Conservation (phyloP, 1,140 invertebrate genomes). For the Cyclina sinensis region DNA sequence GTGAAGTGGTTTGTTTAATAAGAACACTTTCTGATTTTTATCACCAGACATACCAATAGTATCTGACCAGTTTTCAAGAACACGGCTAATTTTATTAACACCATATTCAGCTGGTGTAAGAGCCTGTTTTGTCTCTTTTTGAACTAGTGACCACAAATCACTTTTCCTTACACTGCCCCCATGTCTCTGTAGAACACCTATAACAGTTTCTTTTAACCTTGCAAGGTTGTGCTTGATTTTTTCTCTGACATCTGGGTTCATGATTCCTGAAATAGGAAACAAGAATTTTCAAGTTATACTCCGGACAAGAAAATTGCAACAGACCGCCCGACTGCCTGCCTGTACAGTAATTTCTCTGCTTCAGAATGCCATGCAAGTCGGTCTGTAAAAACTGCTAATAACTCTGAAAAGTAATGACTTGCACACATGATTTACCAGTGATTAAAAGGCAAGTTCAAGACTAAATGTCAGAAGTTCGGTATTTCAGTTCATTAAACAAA, state of each 20-base stretch:
- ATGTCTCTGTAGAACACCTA: not conserved
- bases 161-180: not conserved
- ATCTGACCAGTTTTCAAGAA: slow-evolving; percentile 27
- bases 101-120: slow-evolving; percentile 28
- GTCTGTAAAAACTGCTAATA: too few relatives aligned
- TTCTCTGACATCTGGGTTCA: not conserved
- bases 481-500: too few relatives aligned
- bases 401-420: too few relatives aligned
- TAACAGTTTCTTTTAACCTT: slow-evolving; percentile 22
- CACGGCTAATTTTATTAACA: slow-evolving; percentile 1
- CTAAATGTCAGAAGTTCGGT: too few relatives aligned
- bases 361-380: too few relatives aligned
- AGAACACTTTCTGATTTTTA: not conserved
- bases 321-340: too few relatives aligned
- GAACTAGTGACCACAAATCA: not conserved
- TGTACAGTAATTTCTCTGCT: too few relatives aligned
- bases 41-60: not conserved
- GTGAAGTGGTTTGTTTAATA: too few relatives aligned
- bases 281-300: too few relatives aligned
- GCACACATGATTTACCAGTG: too few relatives aligned
- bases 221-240: not conserved
- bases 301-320: too few relatives aligned
- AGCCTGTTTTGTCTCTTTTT: not conserved
- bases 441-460: too few relatives aligned
- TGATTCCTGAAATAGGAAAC: not conserved